Base-by-base conservation (phyloP, 2,888 invertebrate genomes). In the Seira sanloemensis region DNA sequence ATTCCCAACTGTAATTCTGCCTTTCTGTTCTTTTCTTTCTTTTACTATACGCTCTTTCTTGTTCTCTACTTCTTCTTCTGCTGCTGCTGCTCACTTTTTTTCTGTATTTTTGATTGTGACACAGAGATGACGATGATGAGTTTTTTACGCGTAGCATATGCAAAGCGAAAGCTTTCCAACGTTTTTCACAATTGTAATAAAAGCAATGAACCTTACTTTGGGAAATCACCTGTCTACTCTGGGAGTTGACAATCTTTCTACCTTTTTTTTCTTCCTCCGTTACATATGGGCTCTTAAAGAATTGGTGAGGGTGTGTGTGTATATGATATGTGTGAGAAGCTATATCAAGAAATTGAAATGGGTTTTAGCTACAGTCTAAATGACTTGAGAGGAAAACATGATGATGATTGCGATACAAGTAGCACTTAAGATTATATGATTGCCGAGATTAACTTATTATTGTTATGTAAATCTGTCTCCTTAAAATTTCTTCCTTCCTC, bases 1-100 rank as follows among this genome's bases (percentile, higher is more conserved):
- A 82, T 85, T 86, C 85, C 84, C 79, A 76, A 79, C 80, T 84
- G 87, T 85, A 84, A 88, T 87, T 87, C 85, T 37, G 12, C 37
- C 12, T n/a, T n/a, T 37, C 37, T 37, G 5, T 37, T 37, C 37
- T 37, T 37, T 12, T 37, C 37, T 37, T 37, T 37, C 37, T 37
- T 37, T 37, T 37, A 12, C 5, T 7, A 37, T 37, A 37, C 4
- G 4, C n/a, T 12, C 37, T 37, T 37, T 27, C 73, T n/a, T n/a
- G n/a, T 23, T 21, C 62, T 75, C 79, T 37, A 4, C 37, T 37
- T 37, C 5, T 37, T 12, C 5, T 37, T 37, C n/a, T n/a, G n/a
- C n/a, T n/a, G n/a, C n/a, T n/a, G n/a, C n/a, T 37, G 37, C 37
- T 37, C 37, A 37, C 37, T 37, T 37, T 37, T 37, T n/a, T n/a